Base-by-base conservation (phyloP, 2,888 invertebrate genomes). In the Bedellia somnulentella region DNA sequence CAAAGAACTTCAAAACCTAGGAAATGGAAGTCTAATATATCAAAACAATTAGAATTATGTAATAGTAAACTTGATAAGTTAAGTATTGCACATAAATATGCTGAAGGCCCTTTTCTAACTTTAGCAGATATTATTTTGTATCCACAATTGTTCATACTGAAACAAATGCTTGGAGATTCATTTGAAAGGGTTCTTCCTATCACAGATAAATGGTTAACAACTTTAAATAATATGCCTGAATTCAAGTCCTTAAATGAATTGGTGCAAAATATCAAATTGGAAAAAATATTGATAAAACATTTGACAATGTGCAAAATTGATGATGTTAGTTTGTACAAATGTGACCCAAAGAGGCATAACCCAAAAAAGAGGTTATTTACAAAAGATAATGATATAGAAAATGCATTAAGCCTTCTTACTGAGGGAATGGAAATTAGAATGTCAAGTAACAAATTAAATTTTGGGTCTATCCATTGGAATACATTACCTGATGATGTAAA, bases 101-200 rank as follows among this genome's bases (percentile, higher is more conserved):
- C 89, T 2, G 93, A 95, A 64, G 93, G 93, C 1, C 83, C 87
- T 2, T 81, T 79, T 38, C 79, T 93, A 46, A 91, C 92, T 1
- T 63, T 95, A 41, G 86, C 93, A 3, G 95, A 95, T 61, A 54
- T 93, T 23, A 80, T 94, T 34, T 71, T 95, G 33, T 82, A 86
- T 43, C 84, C 89, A 2, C 83, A 85, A 45, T 78, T 87, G 45
- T 67, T 81, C 37, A 63, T 87, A 15, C 57, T 87, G 28, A 63
- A 84, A 16, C 56, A 76, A 37, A 55, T 63, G 18, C 62, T 81
- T 30, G 60, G 61, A 0, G 36, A 42, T 16, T 38, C 37, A 15
- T 50, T 80, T 38, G 38, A 55, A 42, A 42, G 59, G 16, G 39
- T 75, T 25, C 57, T 89, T 37, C 88, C 89, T 3, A 53, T 83